phyloP scores from a whole-genome alignment of 2,888 invertebrate species.

The Hirtodrosophila alboralis region DNA sequence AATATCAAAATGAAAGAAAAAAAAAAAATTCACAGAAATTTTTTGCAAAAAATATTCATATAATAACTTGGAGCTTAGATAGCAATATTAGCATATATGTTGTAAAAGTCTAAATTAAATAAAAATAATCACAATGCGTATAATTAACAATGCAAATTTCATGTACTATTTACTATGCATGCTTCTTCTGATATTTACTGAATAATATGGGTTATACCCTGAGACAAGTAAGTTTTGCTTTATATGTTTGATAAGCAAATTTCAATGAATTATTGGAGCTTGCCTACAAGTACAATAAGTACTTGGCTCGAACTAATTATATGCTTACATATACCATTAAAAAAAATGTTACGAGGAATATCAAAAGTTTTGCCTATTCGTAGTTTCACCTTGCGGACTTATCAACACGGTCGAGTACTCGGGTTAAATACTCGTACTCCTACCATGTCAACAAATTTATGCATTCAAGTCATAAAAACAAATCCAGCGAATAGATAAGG shows the following conservation, averaged over 20 bases:
- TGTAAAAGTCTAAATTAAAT: no score
- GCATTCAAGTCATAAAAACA: constrained; percentile 72
- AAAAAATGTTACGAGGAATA: constrained; percentile 9
- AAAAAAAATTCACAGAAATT: no score
- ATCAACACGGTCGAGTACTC: constrained; percentile 55
- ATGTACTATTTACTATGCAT: no score
- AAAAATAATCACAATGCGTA: no score
- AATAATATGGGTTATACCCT: constrained; percentile 2
- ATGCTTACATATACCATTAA: not conserved
- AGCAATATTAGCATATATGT: no score
- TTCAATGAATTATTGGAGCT: constrained; percentile 7
- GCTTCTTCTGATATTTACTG: no score
- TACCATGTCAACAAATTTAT: constrained; percentile 64
- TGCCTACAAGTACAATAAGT: constrained; percentile 2
- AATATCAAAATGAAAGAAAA: no score
- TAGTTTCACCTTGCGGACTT: constrained; percentile 54
- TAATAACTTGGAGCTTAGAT: no score
- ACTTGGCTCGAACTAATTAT: not conserved
- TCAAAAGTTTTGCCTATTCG: constrained; percentile 15
- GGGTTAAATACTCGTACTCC: constrained; percentile 11
- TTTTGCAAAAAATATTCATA: no score
- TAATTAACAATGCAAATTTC: no score
- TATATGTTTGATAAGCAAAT: constrained; percentile 6
- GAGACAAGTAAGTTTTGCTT: not conserved
- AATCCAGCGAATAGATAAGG: constrained; percentile 51